Conservation (phyloP, 2,113 vertebrate genomes). For the Mormyrus lacerda region DNA sequence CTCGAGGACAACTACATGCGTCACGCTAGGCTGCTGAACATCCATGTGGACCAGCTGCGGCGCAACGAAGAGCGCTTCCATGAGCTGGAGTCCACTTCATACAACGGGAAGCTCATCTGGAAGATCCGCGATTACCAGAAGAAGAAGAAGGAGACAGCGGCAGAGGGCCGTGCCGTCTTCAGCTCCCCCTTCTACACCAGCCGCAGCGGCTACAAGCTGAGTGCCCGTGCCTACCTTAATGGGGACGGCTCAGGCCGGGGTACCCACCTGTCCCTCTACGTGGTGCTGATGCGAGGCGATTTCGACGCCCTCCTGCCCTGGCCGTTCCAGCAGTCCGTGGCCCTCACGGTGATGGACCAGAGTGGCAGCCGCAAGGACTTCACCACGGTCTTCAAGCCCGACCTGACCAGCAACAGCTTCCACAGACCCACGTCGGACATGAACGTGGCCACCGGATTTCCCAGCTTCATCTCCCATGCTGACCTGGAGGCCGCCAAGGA, state of each 20-base stretch:
- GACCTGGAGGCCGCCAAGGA: slow-evolving; percentile 64
- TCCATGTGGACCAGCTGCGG: slow-evolving; percentile 70
- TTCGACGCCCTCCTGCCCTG: slow-evolving; percentile 80
- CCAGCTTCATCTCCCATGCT: slow-evolving; percentile 65
- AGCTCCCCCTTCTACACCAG: slow-evolving; percentile 81
- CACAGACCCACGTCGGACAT: slow-evolving; percentile 67
- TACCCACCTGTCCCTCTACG: slow-evolving; percentile 78
- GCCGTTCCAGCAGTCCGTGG: slow-evolving; percentile 84
- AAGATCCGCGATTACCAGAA: slow-evolving; percentile 74
- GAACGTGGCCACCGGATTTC: slow-evolving; percentile 75
- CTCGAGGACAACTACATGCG: slow-evolving; percentile 66
- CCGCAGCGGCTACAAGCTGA: slow-evolving; percentile 78
- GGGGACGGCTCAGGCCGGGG: slow-evolving; percentile 77
- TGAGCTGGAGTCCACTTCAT: slow-evolving; percentile 73
- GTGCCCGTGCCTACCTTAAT: slow-evolving; percentile 72
- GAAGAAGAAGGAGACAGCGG: slow-evolving; percentile 62
- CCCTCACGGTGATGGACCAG: slow-evolving; percentile 75
- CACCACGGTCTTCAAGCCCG: slow-evolving; percentile 65
- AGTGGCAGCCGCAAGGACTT: slow-evolving; percentile 69
- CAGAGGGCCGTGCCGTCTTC: slow-evolving; percentile 57
- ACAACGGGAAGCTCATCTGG: slow-evolving; percentile 83
- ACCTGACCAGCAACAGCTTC: slow-evolving; percentile 72
- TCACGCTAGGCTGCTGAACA: slow-evolving; percentile 64
- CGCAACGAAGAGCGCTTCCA: slow-evolving; percentile 72
- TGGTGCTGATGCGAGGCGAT: slow-evolving; percentile 84